Percentiles rank a stretch among this genome's conserved stretches.
These are phyloP conservation scores for Leptodactylus fallax DNA, from an alignment of 2,797 vertebrate genomes.

Conservation along the genomic window DNA sequence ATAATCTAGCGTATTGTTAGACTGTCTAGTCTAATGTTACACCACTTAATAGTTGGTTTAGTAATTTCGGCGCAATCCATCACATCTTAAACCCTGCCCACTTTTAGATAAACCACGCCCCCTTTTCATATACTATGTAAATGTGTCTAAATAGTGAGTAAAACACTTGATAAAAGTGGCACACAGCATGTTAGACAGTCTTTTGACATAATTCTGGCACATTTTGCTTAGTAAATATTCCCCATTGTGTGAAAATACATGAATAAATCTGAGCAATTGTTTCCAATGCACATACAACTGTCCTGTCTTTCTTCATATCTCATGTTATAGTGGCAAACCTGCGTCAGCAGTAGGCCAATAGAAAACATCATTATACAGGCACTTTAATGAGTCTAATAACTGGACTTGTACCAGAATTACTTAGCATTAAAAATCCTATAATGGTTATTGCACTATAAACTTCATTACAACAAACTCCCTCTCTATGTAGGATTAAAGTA, in stretches of 20 bases:
- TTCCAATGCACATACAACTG: background rate
- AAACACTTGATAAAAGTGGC: too few relatives aligned
- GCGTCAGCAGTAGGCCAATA: background rate
- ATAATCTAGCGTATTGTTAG: too few relatives aligned
- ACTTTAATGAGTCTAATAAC: background rate
- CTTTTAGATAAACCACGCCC: too few relatives aligned
- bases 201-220: too few relatives aligned
- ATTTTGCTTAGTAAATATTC: too few relatives aligned
- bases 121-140: too few relatives aligned
- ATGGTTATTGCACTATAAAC: background rate
- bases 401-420: background rate
- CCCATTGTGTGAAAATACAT: background rate
- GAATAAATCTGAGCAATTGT: background rate
- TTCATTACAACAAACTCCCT: background rate
- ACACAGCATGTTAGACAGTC: too few relatives aligned
- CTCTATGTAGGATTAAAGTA: slow-evolving; percentile 32
- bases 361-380: background rate
- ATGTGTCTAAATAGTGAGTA: too few relatives aligned
- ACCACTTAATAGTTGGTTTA: too few relatives aligned
- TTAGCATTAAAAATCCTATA: background rate
- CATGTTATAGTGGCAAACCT: background rate
- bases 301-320: background rate
- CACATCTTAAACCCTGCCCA: too few relatives aligned
- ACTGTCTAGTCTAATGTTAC: too few relatives aligned
- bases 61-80: too few relatives aligned